phyloP scores from a whole-genome alignment of 2,888 invertebrate species.

The Rhyacophila evoluta region DNA sequence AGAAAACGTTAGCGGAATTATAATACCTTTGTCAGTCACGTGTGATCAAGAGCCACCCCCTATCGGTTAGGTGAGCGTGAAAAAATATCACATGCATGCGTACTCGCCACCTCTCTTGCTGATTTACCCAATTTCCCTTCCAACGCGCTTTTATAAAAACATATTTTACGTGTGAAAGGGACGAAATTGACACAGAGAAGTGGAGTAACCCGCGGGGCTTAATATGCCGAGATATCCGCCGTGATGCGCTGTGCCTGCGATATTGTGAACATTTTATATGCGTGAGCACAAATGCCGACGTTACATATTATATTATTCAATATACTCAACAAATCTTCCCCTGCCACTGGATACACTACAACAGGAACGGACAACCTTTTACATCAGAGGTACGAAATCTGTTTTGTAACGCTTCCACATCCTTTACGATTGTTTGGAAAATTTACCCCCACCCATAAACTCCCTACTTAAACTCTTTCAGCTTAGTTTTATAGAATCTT shows the following conservation, averaged over 20 bases:
- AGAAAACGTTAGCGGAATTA: too few species aligned
- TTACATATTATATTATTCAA: constrained; percentile 4
- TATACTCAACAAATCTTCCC: background rate
- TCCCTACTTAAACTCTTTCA: too few species aligned
- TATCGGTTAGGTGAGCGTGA: background rate
- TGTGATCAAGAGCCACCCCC: background rate
- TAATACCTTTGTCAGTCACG: too few species aligned
- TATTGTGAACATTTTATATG: constrained; percentile 10
- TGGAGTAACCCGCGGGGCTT: constrained; percentile 1
- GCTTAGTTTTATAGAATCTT: too few species aligned
- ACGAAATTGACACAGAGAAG: background rate
- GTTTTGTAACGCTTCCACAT: too few species aligned
- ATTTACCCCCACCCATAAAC: too few species aligned
- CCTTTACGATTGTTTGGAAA: too few species aligned
- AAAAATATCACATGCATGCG: background rate
- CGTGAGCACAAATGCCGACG: background rate
- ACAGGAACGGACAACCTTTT: too few species aligned
- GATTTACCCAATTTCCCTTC: constrained; percentile 39
- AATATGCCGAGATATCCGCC: background rate
- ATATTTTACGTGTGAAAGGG: constrained; percentile 2
- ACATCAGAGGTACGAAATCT: too few species aligned
- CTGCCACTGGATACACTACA: too few species aligned
- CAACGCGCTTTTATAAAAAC: constrained; percentile 12
- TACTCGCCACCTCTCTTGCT: background rate
- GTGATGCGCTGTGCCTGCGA: background rate